Base-by-base conservation (phyloP, 2,888 invertebrate species). In the Temnothorax ravouxi region DNA sequence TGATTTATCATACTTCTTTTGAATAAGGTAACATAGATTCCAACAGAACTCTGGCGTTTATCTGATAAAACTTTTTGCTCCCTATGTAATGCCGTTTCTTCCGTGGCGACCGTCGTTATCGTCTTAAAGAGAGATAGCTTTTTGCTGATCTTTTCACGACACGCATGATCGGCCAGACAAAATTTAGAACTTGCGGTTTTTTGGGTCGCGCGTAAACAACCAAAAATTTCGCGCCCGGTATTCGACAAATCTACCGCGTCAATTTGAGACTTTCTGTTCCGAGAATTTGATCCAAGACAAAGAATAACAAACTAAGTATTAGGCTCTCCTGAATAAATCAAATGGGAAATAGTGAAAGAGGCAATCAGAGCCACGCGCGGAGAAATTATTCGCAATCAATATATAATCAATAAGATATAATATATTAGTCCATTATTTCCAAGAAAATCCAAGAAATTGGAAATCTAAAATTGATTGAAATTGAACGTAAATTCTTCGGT, bases 161-260 rank as follows among this genome's bases (percentile, higher is more conserved):
- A 72, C 66, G 72, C 82, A 72, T 72, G 38, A 34, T 62, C 44
- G 47, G 13, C 61, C 56, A 47, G 47, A 38, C 56, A 50, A 64
- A 80, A 83, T 83, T 59, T 59, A 71, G 59, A 83, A 59, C 67
- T 80, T 50, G 21, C 41, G 29, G 56, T 56, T 80, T 84, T 86
- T 83, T 62, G 34, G 61, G 25, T 18, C 25, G 38, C 54, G n/a
- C 13, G 44, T 47, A 34, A 64, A 21, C 75, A 54, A 50, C 67
- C 56, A 52, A 82, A 72, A 47, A 86, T 88, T 85, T 84, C 54
- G 75, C 47, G 62, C 56, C 25, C 47, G 29, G 67, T 62, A 50
- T 84, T 56, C 18, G 1, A 77, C 15, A 13, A 15, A 66, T 50
- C 6, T n/a, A 6, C 9, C 1, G n/a, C 9, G 9, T 21, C 6